Percentiles rank a stretch among this genome's conserved stretches.
Evolutionary conservation across 2,888 invertebrate species (phyloP).

Genomic region (Heliconius ethilla): DNA sequence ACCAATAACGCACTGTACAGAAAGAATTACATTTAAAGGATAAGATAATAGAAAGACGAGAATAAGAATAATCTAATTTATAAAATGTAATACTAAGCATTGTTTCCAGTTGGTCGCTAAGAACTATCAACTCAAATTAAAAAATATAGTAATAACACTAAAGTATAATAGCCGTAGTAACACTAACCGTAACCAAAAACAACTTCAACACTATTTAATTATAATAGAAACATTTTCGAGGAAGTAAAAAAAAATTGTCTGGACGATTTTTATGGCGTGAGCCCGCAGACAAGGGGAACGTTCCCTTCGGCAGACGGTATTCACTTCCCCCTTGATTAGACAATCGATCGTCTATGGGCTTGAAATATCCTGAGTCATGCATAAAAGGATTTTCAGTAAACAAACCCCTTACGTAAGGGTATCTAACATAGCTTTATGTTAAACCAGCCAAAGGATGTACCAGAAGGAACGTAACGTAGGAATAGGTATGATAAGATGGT

Average conservation of each 20-base stretch:
- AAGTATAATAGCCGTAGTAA: background rate
- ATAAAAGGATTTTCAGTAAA: constrained; percentile 34
- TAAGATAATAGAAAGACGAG: background rate
- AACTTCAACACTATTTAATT: background rate
- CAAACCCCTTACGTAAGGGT: background rate
- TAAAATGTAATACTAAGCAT: background rate
- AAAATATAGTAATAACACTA: background rate
- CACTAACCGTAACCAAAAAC: background rate
- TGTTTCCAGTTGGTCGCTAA: background rate
- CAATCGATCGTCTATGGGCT: constrained; percentile 67
- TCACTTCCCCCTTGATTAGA: constrained; percentile 56
- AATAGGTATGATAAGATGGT: no score
- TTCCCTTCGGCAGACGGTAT: constrained; percentile 58
- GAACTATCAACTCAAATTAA: background rate
- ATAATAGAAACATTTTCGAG: constrained; percentile 29
- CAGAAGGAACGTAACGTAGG: no score
- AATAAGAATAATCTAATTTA: background rate
- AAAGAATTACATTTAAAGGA: background rate
- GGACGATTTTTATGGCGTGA: constrained; percentile 33
- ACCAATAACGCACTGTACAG: background rate
- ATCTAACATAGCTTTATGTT: background rate
- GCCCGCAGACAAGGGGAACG: constrained; percentile 39
- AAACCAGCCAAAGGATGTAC: background rate
- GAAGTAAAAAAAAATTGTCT: constrained; percentile 40
- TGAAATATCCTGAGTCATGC: constrained; percentile 59